phyloP scores from a whole-genome alignment of 92 coral and sea anemone genomes.

The Metridium senile region DNA sequence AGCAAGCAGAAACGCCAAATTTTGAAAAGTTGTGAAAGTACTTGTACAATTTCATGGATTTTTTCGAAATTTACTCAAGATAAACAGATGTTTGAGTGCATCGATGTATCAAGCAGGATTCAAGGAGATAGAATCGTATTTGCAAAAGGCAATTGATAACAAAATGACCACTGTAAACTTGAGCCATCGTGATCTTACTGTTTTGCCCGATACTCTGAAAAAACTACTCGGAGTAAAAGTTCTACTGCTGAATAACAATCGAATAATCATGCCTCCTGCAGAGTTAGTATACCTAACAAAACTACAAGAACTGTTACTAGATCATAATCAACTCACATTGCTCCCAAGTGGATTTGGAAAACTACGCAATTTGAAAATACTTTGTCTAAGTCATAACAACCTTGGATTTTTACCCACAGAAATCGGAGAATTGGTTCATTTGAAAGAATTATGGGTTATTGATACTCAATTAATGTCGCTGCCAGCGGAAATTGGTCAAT shows the following conservation, averaged over 20 bases:
- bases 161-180: constrained; percentile 68
- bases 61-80: background rate
- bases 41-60: background rate
- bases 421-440: constrained; percentile 68
- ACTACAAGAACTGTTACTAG: constrained; percentile 76
- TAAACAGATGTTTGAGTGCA: background rate
- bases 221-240: constrained; percentile 65
- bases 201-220: constrained; percentile 78
- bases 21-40: constrained; percentile 1
- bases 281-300: constrained; percentile 79
- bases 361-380: constrained; percentile 64
- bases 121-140: constrained; percentile 75
- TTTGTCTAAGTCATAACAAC: constrained; percentile 89
- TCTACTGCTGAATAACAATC: constrained; percentile 81
- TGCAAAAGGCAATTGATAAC: constrained; percentile 61
- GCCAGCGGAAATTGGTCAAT: constrained; percentile 90
- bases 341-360: constrained; percentile 94
- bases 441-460: constrained; percentile 88
- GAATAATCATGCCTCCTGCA: constrained; percentile 94
- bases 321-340: constrained; percentile 92
- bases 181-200: constrained; percentile 89
- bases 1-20: background rate
- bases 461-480: constrained; percentile 89
- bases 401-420: constrained; percentile 92
- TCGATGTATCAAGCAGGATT: constrained; percentile 85